phyloP scores from a whole-genome alignment of 1,140 invertebrate genomes.

The Agrilus planipennis region DNA sequence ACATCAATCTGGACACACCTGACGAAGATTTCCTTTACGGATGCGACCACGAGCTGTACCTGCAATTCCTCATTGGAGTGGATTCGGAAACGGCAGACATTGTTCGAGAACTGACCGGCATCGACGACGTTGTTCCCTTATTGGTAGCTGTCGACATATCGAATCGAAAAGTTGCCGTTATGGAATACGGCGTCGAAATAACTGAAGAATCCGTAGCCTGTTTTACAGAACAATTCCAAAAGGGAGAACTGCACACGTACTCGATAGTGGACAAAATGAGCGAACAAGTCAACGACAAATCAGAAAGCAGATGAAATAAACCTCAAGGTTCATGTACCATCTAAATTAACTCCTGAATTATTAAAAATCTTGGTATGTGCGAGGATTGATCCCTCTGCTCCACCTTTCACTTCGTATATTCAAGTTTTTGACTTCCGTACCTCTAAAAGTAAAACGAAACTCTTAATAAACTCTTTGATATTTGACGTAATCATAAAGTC shows the following conservation, averaged over 20 bases:
- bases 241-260: slow-evolving; percentile 39
- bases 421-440: too few relatives aligned
- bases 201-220: slow-evolving; percentile 58
- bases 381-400: too few relatives aligned
- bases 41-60: slow-evolving; percentile 24
- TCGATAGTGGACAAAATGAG: too few relatives aligned
- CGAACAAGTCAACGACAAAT: too few relatives aligned
- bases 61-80: slow-evolving; percentile 31
- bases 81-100: slow-evolving; percentile 53
- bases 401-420: too few relatives aligned
- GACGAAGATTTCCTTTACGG: slow-evolving; percentile 44
- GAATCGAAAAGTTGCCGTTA: slow-evolving; percentile 52
- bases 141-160: slow-evolving; percentile 65
- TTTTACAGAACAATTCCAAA: slow-evolving; percentile 55
- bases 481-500: too few relatives aligned
- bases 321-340: too few relatives aligned
- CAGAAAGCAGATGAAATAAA: too few relatives aligned
- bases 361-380: too few relatives aligned
- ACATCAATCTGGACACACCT: slow-evolving; percentile 44
- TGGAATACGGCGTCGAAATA: slow-evolving; percentile 63
- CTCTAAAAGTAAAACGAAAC: too few relatives aligned
- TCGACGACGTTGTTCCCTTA: slow-evolving; percentile 63
- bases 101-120: slow-evolving; percentile 56
- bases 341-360: too few relatives aligned
- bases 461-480: too few relatives aligned